Conservation (phyloP, 92 coral and sea anemone species). For the Umimayanthus chanpuru region DNA sequence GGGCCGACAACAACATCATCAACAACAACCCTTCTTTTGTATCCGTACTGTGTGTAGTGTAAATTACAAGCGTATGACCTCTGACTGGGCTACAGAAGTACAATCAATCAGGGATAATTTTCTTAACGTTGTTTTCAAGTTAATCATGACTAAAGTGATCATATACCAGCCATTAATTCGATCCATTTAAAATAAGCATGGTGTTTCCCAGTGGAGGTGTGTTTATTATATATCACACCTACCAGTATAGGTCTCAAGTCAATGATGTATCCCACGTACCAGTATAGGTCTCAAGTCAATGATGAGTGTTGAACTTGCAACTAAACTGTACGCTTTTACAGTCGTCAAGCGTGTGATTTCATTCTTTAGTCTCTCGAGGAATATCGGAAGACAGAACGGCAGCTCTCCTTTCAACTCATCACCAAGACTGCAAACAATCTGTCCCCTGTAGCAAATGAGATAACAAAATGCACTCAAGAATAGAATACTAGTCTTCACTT, state of each 20-base stretch:
- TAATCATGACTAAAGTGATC: too few species aligned
- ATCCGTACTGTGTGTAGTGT: too few species aligned
- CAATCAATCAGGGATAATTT: too few species aligned
- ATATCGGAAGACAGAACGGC: conserved; percentile 90
- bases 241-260: conserved; percentile 91
- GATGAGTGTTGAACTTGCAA: conserved; percentile 93
- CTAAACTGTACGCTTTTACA: conserved; percentile 92
- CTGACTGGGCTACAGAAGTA: too few species aligned
- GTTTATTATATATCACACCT: conserved; percentile 39
- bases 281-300: conserved; percentile 86
- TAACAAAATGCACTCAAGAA: not conserved
- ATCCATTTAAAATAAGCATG: not conserved
- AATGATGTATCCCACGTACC: conserved; percentile 71
- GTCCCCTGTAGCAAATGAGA: conserved; percentile 74
- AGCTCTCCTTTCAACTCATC: conserved; percentile 81
- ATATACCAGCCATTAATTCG: not conserved
- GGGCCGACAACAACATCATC: too few species aligned
- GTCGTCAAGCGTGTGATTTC: conserved; percentile 97
- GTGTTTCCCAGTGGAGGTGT: not conserved
- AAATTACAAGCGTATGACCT: too few species aligned
- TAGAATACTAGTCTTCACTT: too few species aligned
- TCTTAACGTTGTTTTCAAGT: too few species aligned
- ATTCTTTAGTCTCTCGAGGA: conserved; percentile 94
- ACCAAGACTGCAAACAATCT: conserved; percentile 92
- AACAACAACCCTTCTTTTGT: too few species aligned